phyloP scores from a whole-genome alignment of 2,888 invertebrate genomes.

The Diaprepes abbreviatus region DNA sequence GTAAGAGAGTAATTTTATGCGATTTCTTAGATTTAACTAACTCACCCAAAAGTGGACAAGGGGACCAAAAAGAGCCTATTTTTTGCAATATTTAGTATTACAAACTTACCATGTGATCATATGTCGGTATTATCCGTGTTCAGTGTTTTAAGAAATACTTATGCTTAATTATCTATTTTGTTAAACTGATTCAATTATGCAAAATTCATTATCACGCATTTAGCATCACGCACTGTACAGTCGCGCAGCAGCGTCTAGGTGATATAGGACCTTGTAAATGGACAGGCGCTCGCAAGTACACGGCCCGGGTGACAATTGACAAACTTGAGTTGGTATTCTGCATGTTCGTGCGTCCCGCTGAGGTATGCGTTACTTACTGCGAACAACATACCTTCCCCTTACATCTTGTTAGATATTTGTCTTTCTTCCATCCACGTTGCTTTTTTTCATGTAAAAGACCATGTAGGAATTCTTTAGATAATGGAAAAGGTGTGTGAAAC shows the following conservation, averaged over 20 bases:
- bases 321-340: slow-evolving; percentile 65
- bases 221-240: slow-evolving; percentile 24
- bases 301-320: slow-evolving; percentile 67
- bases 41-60: too few species aligned
- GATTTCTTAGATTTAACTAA: too few species aligned
- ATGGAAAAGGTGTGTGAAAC: slow-evolving; percentile 65
- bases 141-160: too few species aligned
- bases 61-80: too few species aligned
- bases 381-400: slow-evolving; percentile 64
- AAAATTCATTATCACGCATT: slow-evolving; percentile 18
- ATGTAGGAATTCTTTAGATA: slow-evolving; percentile 63
- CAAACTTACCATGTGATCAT: too few species aligned
- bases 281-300: slow-evolving; percentile 63
- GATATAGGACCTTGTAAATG: slow-evolving; percentile 63
- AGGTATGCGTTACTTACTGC: slow-evolving; percentile 65
- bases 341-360: slow-evolving; percentile 65
- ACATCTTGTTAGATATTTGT: slow-evolving; percentile 67
- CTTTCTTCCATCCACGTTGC: slow-evolving; percentile 58
- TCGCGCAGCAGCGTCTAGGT: slow-evolving; percentile 50
- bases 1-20: too few species aligned
- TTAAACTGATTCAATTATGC: slow-evolving; percentile 23
- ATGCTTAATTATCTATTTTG: background rate
- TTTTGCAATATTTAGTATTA: too few species aligned
- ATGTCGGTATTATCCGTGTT: too few species aligned
- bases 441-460: slow-evolving; percentile 59